Evolutionary conservation across 2,888 invertebrate genomes (phyloP).

Genomic region (Chrysotoxum bicinctum): DNA sequence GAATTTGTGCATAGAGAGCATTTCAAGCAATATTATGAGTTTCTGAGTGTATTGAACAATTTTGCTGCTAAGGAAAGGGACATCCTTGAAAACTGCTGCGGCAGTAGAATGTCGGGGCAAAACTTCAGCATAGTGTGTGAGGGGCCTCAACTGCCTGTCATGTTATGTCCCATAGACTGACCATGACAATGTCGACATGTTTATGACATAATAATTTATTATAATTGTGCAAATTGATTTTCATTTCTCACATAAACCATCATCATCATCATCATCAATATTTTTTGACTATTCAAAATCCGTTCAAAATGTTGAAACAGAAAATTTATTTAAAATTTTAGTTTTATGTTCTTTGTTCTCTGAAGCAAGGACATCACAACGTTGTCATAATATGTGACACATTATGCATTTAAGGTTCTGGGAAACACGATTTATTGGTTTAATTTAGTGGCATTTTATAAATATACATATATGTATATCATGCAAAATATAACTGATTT

Average conservation of each 20-base stretch:
- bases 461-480: not conserved
- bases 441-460: not conserved
- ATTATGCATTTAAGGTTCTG: not conserved
- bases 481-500: constrained; percentile 8
- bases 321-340: not conserved
- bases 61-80: not conserved
- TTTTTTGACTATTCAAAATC: not conserved
- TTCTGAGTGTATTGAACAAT: constrained; percentile 4
- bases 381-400: constrained; percentile 4
- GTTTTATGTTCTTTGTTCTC: not conserved
- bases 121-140: not conserved
- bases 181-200: constrained; percentile 66
- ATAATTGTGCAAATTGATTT: constrained; percentile 51
- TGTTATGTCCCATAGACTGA: constrained; percentile 41
- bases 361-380: not conserved
- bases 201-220: constrained; percentile 55
- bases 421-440: constrained; percentile 7
- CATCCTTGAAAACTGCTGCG: constrained; percentile 28
- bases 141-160: constrained; percentile 38
- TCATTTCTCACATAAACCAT: not conserved
- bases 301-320: not conserved
- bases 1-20: constrained; percentile 32
- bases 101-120: constrained; percentile 45
- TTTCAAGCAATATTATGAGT: constrained; percentile 19
- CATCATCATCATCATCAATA: constrained; percentile 2